Conservation (phyloP, 1,140 invertebrate genomes). For the Heliconius himera region DNA sequence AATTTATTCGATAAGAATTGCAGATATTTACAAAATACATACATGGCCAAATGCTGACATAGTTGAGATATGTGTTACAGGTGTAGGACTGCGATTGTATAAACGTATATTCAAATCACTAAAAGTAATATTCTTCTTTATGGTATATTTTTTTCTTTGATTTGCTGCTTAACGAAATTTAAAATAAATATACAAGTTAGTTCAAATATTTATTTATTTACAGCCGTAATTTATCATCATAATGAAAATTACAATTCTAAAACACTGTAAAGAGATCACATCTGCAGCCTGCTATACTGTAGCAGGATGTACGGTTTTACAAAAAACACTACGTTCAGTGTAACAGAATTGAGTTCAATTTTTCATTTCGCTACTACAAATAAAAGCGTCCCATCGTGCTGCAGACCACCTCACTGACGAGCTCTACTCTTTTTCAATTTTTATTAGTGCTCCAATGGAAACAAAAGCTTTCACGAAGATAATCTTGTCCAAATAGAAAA, state of each 20-base stretch:
- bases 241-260: background rate
- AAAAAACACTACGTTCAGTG: conserved; percentile 21
- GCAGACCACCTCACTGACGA: conserved; percentile 50
- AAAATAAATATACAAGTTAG: too few relatives aligned
- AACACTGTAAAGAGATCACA: background rate
- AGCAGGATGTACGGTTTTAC: conserved; percentile 14
- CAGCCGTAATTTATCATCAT: background rate
- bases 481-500: background rate
- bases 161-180: background rate
- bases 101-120: too few relatives aligned
- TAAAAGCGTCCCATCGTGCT: conserved; percentile 35
- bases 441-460: conserved; percentile 33
- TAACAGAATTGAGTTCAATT: conserved; percentile 50
- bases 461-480: conserved; percentile 21
- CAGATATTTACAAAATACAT: too few relatives aligned
- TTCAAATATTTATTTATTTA: background rate
- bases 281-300: background rate
- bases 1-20: too few relatives aligned
- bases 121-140: too few relatives aligned
- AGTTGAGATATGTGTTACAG: too few relatives aligned
- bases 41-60: too few relatives aligned
- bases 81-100: too few relatives aligned
- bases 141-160: too few relatives aligned
- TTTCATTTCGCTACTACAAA: conserved; percentile 56
- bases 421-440: conserved; percentile 43